Conservation (phyloP, 2,113 vertebrate species). For the Deroptyus accipitrinus region DNA sequence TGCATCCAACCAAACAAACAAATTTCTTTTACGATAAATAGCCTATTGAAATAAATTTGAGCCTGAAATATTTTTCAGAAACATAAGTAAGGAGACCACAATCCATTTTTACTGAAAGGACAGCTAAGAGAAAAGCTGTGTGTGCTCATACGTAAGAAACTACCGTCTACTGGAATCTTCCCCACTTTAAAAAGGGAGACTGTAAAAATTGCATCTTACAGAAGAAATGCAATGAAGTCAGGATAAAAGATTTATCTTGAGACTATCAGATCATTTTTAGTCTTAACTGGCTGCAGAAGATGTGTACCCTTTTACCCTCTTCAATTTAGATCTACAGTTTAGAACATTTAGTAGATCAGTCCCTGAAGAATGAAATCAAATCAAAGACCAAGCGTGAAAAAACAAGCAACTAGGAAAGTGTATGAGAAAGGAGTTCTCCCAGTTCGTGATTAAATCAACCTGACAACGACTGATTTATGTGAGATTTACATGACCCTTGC, state of each 20-base stretch:
- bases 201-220: neutral
- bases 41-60: neutral
- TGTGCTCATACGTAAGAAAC: neutral
- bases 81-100: neutral
- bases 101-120: neutral
- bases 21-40: neutral
- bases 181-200: neutral
- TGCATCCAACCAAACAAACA: neutral
- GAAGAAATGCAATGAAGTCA: neutral
- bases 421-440: neutral
- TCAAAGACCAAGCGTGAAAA: neutral
- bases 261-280: neutral
- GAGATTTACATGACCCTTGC: neutral
- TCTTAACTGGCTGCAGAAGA: neutral
- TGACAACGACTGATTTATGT: neutral
- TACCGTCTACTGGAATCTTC: neutral
- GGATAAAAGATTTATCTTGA: neutral
- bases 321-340: neutral
- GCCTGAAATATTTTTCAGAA: constrained; percentile 1
- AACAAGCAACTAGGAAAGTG: neutral
- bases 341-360: neutral
- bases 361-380: neutral
- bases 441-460: neutral
- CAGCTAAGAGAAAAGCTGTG: neutral
- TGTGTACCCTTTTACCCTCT: neutral